Conservation (phyloP, 2,797 vertebrate genomes). For the Notamacropus eugenii region DNA sequence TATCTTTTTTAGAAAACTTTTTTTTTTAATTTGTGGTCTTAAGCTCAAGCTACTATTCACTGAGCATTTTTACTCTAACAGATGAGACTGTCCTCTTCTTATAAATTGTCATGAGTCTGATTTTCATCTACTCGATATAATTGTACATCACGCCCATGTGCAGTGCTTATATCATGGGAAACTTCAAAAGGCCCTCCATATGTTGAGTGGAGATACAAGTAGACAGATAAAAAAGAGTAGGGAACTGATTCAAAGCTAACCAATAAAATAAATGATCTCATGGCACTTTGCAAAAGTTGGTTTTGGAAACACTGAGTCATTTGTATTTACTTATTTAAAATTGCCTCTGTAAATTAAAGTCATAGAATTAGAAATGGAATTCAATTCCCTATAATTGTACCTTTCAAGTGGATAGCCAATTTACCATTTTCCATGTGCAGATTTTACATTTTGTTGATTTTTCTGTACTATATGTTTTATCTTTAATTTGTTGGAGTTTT, state of each 20-base stretch:
- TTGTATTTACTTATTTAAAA: conserved; percentile 27
- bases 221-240: conserved; percentile 8
- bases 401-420: neutral
- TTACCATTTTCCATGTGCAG: neutral
- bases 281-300: conserved; percentile 12
- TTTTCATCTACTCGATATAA: conserved; percentile 40
- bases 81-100: neutral
- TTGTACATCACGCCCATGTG: conserved; percentile 9
- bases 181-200: conserved; percentile 22
- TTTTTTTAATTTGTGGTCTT: conserved; percentile 28
- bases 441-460: neutral
- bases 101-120: neutral
- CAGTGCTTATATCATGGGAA: neutral
- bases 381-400: neutral
- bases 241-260: neutral
- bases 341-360: neutral
- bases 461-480: neutral
- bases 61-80: neutral
- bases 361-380: conserved; percentile 13
- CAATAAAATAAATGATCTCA: conserved; percentile 34
- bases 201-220: conserved; percentile 24
- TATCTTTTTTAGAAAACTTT: neutral
- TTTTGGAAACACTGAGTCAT: neutral
- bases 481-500: neutral
- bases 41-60: conserved; percentile 33